Percentiles rank a stretch among this genome's conserved stretches.
These are phyloP conservation scores for Meda fulgida DNA, from an alignment of 2,797 vertebrate genomes.

Conservation along the genomic window DNA sequence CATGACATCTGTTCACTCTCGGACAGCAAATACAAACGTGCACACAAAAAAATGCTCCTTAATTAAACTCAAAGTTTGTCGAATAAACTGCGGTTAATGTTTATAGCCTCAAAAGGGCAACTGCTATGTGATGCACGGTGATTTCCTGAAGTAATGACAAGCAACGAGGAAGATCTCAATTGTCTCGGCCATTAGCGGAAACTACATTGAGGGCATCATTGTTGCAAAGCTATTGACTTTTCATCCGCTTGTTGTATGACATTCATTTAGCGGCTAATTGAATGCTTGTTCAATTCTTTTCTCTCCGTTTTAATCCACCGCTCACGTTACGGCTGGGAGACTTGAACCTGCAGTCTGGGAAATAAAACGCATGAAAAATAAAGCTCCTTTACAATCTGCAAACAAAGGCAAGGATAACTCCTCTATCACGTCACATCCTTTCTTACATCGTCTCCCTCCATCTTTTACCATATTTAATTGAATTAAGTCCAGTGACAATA, in stretches of 20 bases:
- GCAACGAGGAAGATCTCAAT: conserved; percentile 23
- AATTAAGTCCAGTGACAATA: no score
- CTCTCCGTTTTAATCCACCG: conserved; percentile 50
- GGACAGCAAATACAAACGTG: not conserved
- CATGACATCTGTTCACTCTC: conserved; percentile 2
- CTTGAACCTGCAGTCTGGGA: conserved; percentile 27
- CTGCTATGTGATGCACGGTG: conserved; percentile 32
- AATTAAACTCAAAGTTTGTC: conserved; percentile 40
- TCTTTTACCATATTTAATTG: not conserved
- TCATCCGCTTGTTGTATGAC: conserved; percentile 51
- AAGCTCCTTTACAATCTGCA: conserved; percentile 61
- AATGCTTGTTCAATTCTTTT: conserved; percentile 58
- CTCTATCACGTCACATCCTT: not conserved
- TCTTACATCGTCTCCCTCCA: not conserved
- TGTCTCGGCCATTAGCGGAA: conserved; percentile 34
- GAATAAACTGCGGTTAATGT: conserved; percentile 45
- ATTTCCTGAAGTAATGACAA: conserved; percentile 30
- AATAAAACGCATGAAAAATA: conserved; percentile 15
- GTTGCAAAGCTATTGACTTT: conserved; percentile 54
- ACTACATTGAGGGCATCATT: conserved; percentile 45
- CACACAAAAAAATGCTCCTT: not conserved
- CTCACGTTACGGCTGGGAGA: conserved; percentile 38
- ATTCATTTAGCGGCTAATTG: conserved; percentile 61
- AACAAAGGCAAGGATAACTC: conserved; percentile 5
- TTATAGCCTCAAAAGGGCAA: conserved; percentile 43